phyloP scores from a whole-genome alignment of 2,888 invertebrate species.

The Teinopalpus imperialis region DNA sequence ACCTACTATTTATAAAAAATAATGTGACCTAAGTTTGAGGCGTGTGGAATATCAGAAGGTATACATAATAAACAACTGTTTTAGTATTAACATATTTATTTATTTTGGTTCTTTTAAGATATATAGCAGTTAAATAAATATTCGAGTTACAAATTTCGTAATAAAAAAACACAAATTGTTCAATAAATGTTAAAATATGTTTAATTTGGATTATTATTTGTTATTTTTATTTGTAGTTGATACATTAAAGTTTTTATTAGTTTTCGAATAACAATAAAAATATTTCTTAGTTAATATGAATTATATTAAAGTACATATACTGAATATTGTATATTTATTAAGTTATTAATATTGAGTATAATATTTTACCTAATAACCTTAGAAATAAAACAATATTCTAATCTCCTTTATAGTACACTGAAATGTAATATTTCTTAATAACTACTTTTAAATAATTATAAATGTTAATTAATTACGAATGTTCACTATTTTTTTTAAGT shows the following conservation, averaged over 20 bases:
- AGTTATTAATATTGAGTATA: constrained; percentile 2
- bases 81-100: constrained; percentile 16
- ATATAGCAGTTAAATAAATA: neutral
- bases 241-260: no score
- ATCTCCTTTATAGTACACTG: constrained; percentile 24
- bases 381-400: constrained; percentile 4
- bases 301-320: neutral
- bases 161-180: no score
- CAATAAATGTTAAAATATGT: no score
- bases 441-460: constrained; percentile 8
- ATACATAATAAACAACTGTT: no score
- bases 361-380: constrained; percentile 9
- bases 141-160: neutral
- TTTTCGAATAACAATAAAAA: no score
- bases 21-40: no score
- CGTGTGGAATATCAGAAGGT: no score
- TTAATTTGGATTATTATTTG: neutral
- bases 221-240: no score
- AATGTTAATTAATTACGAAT: constrained; percentile 33
- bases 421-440: constrained; percentile 13
- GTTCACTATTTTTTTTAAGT: constrained; percentile 33
- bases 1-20: no score
- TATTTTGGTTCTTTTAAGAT: constrained; percentile 8
- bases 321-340: neutral
- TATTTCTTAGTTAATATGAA: neutral